Evolutionary conservation across 2,797 vertebrate species (phyloP), one percentile per base, ranked within the genome.

Genomic region (Enteromius viviparus): DNA sequence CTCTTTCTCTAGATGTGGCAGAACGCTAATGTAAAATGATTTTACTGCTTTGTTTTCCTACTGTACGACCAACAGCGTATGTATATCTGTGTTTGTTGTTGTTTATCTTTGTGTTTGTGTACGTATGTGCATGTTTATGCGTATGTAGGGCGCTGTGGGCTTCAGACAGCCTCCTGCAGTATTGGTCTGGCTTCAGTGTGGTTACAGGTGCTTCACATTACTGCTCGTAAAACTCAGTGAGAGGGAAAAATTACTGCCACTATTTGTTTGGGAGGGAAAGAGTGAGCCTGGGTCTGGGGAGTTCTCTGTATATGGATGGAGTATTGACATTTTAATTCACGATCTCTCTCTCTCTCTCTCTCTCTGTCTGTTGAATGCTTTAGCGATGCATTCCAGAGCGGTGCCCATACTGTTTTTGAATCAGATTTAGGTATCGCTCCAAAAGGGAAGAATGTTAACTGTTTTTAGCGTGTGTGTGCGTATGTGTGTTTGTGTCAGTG

Each of bases 161-260:
- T 76, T 64, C 42, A 37, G 87, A 83, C 87, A 82, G 82, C 69
- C 86, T 90, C 83, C 84, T 84, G 80, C 86, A 90, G 87, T 87
- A 86, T 86, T 89, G 53, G 47, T 90, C 88, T 92, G 89, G 92
- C 88, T 91, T 89, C 88, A 86, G 68, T 91, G 89, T 90, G 88
- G 87, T 91, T 93, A 93, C 94, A 95, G 94, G 94, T 95, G 93
- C 93, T 95, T 93, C 87, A 90, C 91, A 94, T 95, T 95, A 94
- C 60, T 68, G 88, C 90, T 94, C 89, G 85, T 94, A 94, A 94
- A 94, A 93, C 80, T 89, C 87, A 89, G 87, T 55, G 65, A 92
- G 88, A 92, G 91, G 91, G 90, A 91, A 93, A 94, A 93, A 92
- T 91, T 89, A 94, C 92, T 89, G 91, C 93, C 90, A 89, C 92